A percentile compares a stretch with the other conserved stretches of the same genome.
Conservation (phyloP, 2,888 invertebrate species). For the Trypoxylon attenuatum region DNA sequence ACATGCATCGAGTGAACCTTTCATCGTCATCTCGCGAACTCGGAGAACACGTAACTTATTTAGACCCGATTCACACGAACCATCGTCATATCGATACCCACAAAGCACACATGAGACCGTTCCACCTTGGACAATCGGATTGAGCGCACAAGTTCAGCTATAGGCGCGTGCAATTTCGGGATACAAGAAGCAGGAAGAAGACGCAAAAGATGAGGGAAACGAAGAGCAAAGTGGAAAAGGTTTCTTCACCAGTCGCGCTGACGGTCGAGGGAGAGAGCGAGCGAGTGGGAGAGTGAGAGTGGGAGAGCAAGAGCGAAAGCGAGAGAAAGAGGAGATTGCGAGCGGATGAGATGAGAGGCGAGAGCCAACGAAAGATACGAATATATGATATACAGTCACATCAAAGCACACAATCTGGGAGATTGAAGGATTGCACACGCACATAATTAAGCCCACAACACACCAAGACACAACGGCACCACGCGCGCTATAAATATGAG, state of each 20-base stretch:
- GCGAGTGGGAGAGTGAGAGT: conserved; percentile 54
- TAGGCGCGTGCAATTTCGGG: background rate
- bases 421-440: conserved; percentile 10
- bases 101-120: too few species aligned
- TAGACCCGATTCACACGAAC: too few species aligned
- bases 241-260: conserved; percentile 27
- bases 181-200: background rate
- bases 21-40: conserved; percentile 40
- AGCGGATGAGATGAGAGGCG: conserved; percentile 42
- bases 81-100: conserved; percentile 29
- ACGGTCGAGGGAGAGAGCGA: conserved; percentile 47
- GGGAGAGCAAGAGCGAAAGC: conserved; percentile 48
- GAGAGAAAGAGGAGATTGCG: conserved; percentile 51
- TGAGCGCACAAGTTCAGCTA: too few species aligned
- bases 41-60: too few species aligned
- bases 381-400: conserved; percentile 12
- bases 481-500: background rate
- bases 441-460: background rate
- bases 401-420: conserved; percentile 3
- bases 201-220: background rate
- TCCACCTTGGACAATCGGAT: conserved; percentile 5
- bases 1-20: conserved; percentile 26
- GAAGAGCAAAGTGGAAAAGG: background rate
- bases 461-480: background rate
- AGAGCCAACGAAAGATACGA: conserved; percentile 39